Evolutionary conservation across 2,888 invertebrate genomes (phyloP).

Genomic region (Agriopis aurantiaria): DNA sequence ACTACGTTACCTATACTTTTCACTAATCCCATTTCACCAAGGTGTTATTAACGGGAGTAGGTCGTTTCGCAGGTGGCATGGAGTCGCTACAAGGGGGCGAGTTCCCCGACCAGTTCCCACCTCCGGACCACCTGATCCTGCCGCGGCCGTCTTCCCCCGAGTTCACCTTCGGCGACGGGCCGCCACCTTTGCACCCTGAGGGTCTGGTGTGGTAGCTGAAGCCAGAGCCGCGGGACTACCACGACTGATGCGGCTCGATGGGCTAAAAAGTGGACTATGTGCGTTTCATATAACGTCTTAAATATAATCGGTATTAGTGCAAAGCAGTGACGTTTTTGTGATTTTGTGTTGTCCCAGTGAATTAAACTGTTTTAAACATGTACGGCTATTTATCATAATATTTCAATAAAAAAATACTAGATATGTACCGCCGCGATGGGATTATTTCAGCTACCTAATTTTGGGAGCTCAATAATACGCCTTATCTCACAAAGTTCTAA

Average conservation of each 20-base stretch:
- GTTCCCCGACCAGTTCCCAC: slow-evolving; percentile 86
- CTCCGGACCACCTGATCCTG: slow-evolving; percentile 89
- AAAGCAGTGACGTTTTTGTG: slow-evolving; percentile 52
- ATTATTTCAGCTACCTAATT: not conserved
- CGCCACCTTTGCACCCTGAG: slow-evolving; percentile 82
- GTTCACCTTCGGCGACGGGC: slow-evolving; percentile 88
- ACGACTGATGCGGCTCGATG: slow-evolving; percentile 86
- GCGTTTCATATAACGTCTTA: slow-evolving; percentile 47
- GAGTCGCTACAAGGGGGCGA: slow-evolving; percentile 82
- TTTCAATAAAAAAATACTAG: not conserved
- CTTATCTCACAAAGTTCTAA: not conserved
- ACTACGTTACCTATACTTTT: too few species aligned
- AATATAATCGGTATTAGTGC: slow-evolving; percentile 24
- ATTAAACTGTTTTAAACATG: not conserved
- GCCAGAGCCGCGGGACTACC: slow-evolving; percentile 87
- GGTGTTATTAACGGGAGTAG: slow-evolving; percentile 87
- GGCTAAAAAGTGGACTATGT: slow-evolving; percentile 80
- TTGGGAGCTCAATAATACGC: not conserved
- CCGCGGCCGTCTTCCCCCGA: slow-evolving; percentile 92
- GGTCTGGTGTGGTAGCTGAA: slow-evolving; percentile 86
- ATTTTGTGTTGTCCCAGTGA: slow-evolving; percentile 45
- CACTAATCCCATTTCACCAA: slow-evolving; percentile 41
- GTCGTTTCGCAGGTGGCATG: slow-evolving; percentile 92
- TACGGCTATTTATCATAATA: not conserved
- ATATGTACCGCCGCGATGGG: too few species aligned